A percentile compares a stretch with the other conserved stretches of the same genome.
phyloP scores from a whole-genome alignment of 2,888 invertebrate genomes.

The Anthrax anthrax region DNA sequence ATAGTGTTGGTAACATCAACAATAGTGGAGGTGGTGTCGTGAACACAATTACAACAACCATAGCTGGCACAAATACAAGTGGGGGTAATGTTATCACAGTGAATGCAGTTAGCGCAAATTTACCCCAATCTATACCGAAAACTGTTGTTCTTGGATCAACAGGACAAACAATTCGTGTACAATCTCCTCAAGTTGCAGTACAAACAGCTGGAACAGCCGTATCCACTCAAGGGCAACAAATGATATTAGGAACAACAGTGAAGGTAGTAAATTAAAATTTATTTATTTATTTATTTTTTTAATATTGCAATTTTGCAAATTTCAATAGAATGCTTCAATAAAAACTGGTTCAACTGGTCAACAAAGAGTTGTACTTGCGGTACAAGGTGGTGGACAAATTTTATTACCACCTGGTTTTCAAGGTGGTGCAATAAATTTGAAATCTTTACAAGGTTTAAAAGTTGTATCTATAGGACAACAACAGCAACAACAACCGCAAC shows the following conservation, averaged over 20 bases:
- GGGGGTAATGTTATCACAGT: conserved; percentile 15
- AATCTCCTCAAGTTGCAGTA: conserved; percentile 15
- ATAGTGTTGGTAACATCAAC: conserved; percentile 6
- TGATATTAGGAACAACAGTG: conserved; percentile 11
- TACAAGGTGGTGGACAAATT: conserved; percentile 43
- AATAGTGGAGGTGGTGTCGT: conserved; percentile 2
- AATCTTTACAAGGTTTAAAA: conserved; percentile 46
- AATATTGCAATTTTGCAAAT: no score
- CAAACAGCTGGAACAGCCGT: conserved; percentile 6
- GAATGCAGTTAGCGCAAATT: conserved; percentile 1
- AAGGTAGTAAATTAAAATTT: conserved; percentile 7
- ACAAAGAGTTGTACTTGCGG: conserved; percentile 39
- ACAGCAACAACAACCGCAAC: conserved; percentile 10
- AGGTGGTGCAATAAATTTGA: conserved; percentile 44
- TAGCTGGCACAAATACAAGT: conserved; percentile 16
- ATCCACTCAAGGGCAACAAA: conserved; percentile 7
- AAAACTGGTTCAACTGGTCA: conserved; percentile 21
- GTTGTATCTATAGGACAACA: conserved; percentile 41
- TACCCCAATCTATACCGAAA: conserved; percentile 16
- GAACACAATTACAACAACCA: conserved; percentile 10
- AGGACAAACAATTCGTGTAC: conserved; percentile 26
- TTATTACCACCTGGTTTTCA: conserved; percentile 46
- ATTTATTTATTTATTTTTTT: background rate
- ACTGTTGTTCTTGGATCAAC: conserved; percentile 25
- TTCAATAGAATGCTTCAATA: conserved; percentile 18